phyloP scores from a whole-genome alignment of 2,888 invertebrate genomes.

The Pseudanteris insignis region DNA sequence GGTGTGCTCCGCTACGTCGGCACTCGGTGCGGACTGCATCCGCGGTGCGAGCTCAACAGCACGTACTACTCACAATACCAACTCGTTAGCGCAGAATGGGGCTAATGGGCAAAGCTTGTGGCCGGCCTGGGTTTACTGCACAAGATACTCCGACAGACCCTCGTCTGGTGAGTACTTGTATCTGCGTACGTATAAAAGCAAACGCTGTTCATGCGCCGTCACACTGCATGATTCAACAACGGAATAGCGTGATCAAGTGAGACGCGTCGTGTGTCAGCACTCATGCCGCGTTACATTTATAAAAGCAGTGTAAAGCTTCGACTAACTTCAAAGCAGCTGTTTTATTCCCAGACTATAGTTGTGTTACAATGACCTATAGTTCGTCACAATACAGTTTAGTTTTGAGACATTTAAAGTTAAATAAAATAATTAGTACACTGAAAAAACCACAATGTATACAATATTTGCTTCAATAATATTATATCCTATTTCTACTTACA shows the following conservation, averaged over 20 bases:
- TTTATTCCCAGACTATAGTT: conserved; percentile 53
- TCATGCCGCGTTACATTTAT: conserved; percentile 26
- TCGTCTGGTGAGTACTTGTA: conserved; percentile 79
- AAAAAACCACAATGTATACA: too few species aligned
- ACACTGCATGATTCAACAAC: too few species aligned
- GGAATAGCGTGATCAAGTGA: too few species aligned
- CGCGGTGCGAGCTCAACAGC: conserved; percentile 57
- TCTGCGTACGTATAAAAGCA: too few species aligned
- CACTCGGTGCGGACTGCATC: conserved; percentile 53
- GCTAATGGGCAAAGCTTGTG: conserved; percentile 71
- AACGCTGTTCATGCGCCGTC: too few species aligned
- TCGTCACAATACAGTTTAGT: too few species aligned
- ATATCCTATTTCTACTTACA: too few species aligned
- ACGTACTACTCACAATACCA: conserved; percentile 42
- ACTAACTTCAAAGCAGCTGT: conserved; percentile 49
- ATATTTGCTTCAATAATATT: too few species aligned
- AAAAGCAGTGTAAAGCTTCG: conserved; percentile 37
- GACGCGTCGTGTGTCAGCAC: conserved; percentile 38
- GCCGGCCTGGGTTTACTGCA: conserved; percentile 99
- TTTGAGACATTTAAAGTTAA: too few species aligned
- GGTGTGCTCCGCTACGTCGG: conserved; percentile 56
- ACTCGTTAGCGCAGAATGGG: conserved; percentile 39
- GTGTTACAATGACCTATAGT: conserved; percentile 46
- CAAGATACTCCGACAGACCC: conserved; percentile 90
- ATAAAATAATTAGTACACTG: too few species aligned